Conservation (phyloP, 2,888 invertebrate species). For the Fragum sueziense region DNA sequence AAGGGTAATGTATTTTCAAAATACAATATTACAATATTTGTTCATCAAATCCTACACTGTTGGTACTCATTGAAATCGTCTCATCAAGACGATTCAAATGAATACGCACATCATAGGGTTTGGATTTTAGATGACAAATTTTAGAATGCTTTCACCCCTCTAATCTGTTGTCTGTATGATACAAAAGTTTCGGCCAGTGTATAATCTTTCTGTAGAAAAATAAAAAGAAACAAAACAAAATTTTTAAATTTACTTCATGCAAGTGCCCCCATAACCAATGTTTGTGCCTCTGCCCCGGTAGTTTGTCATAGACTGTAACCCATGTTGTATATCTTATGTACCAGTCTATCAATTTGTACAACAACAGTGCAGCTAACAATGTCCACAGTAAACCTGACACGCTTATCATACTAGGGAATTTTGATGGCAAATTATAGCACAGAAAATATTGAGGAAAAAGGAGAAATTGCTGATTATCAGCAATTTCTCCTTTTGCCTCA, state of each 20-base stretch:
- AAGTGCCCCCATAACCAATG: conserved; percentile 71
- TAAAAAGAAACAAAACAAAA: not conserved
- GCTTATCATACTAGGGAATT: too few relatives aligned
- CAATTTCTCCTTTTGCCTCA: too few relatives aligned
- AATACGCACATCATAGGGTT: too few relatives aligned
- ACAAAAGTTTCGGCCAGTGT: not conserved
- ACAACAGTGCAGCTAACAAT: conserved; percentile 16
- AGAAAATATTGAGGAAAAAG: too few relatives aligned
- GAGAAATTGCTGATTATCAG: not conserved
- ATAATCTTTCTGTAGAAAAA: not conserved
- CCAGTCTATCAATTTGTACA: conserved; percentile 44
- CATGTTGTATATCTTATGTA: conserved; percentile 47
- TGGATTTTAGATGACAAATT: too few relatives aligned
- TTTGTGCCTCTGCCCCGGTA: conserved; percentile 65
- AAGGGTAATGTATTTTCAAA: too few relatives aligned
- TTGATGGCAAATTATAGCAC: too few relatives aligned
- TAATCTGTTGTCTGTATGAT: not conserved
- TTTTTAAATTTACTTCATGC: conserved; percentile 63
- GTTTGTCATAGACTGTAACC: conserved; percentile 52
- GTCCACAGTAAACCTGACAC: not conserved
- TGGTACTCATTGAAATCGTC: too few relatives aligned
- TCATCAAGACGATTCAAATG: too few relatives aligned
- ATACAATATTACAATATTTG: too few relatives aligned
- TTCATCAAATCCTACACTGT: too few relatives aligned
- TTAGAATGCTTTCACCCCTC: not conserved